phyloP scores from a whole-genome alignment of 2,888 invertebrate species.

The Clivina fossor region DNA sequence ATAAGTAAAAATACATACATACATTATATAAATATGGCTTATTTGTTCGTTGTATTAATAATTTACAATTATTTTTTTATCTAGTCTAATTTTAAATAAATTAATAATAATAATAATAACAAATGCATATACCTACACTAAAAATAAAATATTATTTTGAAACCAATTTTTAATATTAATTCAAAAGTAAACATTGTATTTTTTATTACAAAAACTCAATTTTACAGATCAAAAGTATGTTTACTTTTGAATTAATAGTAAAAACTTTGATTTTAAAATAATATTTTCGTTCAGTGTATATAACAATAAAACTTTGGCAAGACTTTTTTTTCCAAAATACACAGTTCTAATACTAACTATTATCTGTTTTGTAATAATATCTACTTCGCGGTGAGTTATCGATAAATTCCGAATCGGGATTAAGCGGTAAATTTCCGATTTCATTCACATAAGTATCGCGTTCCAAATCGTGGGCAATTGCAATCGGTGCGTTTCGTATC shows the following conservation, averaged over 20 bases:
- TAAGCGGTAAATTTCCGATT: neutral
- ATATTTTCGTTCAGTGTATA: too few species aligned
- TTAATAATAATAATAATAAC: too few species aligned
- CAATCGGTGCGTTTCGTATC: neutral
- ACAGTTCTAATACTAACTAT: slow-evolving; percentile 1
- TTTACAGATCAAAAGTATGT: too few species aligned
- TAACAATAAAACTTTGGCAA: slow-evolving; percentile 19
- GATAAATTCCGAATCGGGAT: slow-evolving; percentile 21
- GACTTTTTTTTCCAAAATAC: neutral
- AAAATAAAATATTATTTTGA: too few species aligned
- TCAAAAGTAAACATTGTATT: too few species aligned
- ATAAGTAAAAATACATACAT: slow-evolving; percentile 4
- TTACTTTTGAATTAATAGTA: too few species aligned
- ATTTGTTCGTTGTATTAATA: neutral
- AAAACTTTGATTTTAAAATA: too few species aligned
- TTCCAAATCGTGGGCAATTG: slow-evolving; percentile 35
- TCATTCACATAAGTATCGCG: slow-evolving; percentile 41
- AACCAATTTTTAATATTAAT: too few species aligned
- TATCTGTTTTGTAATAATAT: slow-evolving; percentile 21
- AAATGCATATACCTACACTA: slow-evolving; percentile 28
- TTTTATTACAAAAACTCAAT: too few species aligned
- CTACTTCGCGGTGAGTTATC: slow-evolving; percentile 6
- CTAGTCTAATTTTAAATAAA: slow-evolving; percentile 15
- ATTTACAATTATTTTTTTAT: neutral
- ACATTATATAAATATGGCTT: neutral